These are phyloP conservation scores for Serripes groenlandicus DNA, from an alignment of 2,888 invertebrate species.

Conservation along the genomic window DNA sequence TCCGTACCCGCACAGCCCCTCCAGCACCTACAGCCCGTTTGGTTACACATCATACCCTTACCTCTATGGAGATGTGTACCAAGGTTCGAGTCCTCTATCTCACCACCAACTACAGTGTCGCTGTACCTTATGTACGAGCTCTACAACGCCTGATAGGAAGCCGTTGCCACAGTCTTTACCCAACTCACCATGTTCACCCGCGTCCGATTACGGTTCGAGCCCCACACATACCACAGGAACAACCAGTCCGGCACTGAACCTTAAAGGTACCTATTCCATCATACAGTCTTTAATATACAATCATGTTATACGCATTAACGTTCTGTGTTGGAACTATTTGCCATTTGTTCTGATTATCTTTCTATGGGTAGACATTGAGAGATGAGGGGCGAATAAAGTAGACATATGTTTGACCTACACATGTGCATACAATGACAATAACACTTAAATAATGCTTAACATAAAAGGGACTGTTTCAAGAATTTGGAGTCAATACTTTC, in stretches of 20 bases:
- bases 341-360: too few species aligned
- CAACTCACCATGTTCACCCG: constrained; percentile 28
- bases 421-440: too few species aligned
- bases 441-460: too few species aligned
- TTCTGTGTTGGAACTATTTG: too few species aligned
- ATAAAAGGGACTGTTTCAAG: too few species aligned
- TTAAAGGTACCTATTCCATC: too few species aligned
- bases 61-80: constrained; percentile 4
- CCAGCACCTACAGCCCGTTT: neutral
- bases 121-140: neutral
- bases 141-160: neutral
- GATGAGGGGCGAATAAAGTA: too few species aligned
- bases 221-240: neutral
- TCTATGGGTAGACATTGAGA: too few species aligned
- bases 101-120: neutral
- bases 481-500: too few species aligned
- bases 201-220: constrained; percentile 34
- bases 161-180: constrained; percentile 28
- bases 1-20: neutral
- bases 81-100: neutral
- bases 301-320: too few species aligned
- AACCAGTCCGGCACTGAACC: neutral
- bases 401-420: too few species aligned
- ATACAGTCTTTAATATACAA: too few species aligned
- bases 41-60: neutral